Conservation (phyloP, 1,140 invertebrate species). For the Diachasma alloeum region DNA sequence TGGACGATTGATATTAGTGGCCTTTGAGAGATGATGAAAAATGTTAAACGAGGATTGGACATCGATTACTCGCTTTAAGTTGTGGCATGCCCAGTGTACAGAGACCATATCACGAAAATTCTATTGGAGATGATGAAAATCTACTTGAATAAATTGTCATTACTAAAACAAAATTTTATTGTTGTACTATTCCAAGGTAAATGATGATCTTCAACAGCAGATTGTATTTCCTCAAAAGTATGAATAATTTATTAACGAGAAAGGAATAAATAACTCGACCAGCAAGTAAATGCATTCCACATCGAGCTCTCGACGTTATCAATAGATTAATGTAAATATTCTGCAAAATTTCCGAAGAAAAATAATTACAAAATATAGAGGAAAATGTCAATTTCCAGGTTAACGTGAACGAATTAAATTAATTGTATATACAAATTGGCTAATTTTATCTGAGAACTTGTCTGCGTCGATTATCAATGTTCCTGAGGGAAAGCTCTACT, state of each 20-base stretch:
- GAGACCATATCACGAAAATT: slow-evolving; percentile 10
- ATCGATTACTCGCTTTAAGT: neutral
- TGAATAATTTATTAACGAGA: too few relatives aligned
- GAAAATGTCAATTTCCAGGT: neutral
- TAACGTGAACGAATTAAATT: neutral
- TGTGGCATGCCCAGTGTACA: neutral
- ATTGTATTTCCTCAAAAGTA: neutral
- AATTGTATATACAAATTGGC: neutral
- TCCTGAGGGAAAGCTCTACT: neutral
- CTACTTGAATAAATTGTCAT: neutral
- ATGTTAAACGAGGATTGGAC: neutral
- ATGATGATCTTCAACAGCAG: too few relatives aligned
- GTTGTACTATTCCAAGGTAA: neutral
- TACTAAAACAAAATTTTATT: neutral
- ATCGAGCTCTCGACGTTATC: neutral
- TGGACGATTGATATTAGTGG: slow-evolving; percentile 17
- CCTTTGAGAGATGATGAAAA: slow-evolving; percentile 12
- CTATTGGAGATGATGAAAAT: neutral
- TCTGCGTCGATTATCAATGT: too few relatives aligned
- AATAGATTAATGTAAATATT: neutral
- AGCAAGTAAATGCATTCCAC: slow-evolving; percentile 35
- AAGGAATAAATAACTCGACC: slow-evolving; percentile 35
- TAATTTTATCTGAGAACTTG: neutral
- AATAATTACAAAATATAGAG: neutral
- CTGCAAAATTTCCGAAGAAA: neutral